These are phyloP conservation scores for Scolanthus callimorphus DNA, from an alignment of 92 coral and sea anemone species.

Conservation along the genomic window DNA sequence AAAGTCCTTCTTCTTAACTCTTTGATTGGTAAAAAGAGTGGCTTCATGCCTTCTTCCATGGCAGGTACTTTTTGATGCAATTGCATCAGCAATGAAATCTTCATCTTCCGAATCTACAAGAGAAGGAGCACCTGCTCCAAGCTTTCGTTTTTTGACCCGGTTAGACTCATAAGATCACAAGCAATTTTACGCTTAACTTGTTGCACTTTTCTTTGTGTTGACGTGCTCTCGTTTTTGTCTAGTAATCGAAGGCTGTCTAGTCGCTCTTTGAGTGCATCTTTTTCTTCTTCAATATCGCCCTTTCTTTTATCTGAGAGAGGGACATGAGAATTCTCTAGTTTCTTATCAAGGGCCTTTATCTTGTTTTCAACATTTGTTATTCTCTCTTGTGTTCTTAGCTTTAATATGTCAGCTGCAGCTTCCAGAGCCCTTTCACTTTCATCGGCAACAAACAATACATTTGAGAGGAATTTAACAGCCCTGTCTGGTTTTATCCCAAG, in stretches of 20 bases:
- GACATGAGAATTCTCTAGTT: constrained; percentile 36
- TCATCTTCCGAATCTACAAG: constrained; percentile 56
- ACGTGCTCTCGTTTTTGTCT: constrained; percentile 39
- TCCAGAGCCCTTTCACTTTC: constrained; percentile 54
- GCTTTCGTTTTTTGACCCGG: constrained; percentile 32
- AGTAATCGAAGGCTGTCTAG: constrained; percentile 31
- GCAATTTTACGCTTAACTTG: constrained; percentile 47
- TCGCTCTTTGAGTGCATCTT: constrained; percentile 35
- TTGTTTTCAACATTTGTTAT: constrained; percentile 34
- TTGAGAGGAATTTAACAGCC: constrained; percentile 46
- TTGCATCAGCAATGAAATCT: constrained; percentile 54
- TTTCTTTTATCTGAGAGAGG: constrained; percentile 54
- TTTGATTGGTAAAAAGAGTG: constrained; percentile 36
- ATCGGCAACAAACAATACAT: constrained; percentile 46
- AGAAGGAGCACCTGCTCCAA: constrained; percentile 48
- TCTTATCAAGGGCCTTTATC: constrained; percentile 37
- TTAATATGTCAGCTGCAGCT: constrained; percentile 54
- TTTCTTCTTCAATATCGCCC: constrained; percentile 44
- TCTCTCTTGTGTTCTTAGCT: constrained; percentile 44
- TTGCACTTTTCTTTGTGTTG: constrained; percentile 40
- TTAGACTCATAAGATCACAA: constrained; percentile 17
- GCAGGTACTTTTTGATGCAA: constrained; percentile 51
- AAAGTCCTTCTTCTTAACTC: constrained; percentile 37
- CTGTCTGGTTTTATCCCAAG: constrained; percentile 62
- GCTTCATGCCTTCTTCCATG: constrained; percentile 45